phyloP scores from a whole-genome alignment of 2,888 invertebrate species.

The Eilema caniola region DNA sequence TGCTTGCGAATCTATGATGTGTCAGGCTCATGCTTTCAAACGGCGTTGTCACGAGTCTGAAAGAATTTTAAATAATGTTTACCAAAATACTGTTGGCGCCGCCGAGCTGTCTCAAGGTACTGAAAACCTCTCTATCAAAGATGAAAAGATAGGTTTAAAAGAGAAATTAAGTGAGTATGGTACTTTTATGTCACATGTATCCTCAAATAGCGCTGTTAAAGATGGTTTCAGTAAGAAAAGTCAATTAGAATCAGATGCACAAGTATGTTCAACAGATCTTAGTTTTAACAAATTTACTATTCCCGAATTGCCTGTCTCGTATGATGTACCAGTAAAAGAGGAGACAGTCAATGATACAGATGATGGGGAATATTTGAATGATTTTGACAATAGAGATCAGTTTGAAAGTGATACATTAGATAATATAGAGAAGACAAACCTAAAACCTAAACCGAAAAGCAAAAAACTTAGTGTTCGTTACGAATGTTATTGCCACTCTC shows the following conservation, averaged over 20 bases:
- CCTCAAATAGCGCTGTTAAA: constrained; percentile 13
- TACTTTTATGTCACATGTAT: constrained; percentile 18
- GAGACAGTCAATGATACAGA: constrained; percentile 31
- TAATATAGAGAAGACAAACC: constrained; percentile 24
- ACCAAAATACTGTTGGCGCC: constrained; percentile 30
- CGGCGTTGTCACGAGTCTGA: constrained; percentile 72
- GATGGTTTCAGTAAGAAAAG: constrained; percentile 36
- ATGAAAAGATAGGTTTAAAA: constrained; percentile 27
- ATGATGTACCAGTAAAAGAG: constrained; percentile 28
- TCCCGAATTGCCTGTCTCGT: constrained; percentile 6
- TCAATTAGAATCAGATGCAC: constrained; percentile 15
- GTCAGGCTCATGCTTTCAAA: constrained; percentile 71
- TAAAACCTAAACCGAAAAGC: constrained; percentile 11
- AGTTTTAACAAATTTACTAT: constrained; percentile 17
- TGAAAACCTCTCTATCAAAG: constrained; percentile 37
- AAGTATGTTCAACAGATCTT: constrained; percentile 9
- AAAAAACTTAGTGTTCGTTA: constrained; percentile 21
- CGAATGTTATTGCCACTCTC: constrained; percentile 43
- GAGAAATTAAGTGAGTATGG: constrained; percentile 24
- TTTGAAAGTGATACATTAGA: constrained; percentile 16
- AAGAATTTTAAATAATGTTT: constrained; percentile 60
- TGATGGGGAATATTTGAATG: constrained; percentile 36
- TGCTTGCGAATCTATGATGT: constrained; percentile 67
- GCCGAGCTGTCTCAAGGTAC: constrained; percentile 9
- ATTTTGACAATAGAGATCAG: constrained; percentile 37